These are phyloP conservation scores for Thunnus maccoyii DNA, from an alignment of 2,113 vertebrate genomes.

Conservation along the genomic window DNA sequence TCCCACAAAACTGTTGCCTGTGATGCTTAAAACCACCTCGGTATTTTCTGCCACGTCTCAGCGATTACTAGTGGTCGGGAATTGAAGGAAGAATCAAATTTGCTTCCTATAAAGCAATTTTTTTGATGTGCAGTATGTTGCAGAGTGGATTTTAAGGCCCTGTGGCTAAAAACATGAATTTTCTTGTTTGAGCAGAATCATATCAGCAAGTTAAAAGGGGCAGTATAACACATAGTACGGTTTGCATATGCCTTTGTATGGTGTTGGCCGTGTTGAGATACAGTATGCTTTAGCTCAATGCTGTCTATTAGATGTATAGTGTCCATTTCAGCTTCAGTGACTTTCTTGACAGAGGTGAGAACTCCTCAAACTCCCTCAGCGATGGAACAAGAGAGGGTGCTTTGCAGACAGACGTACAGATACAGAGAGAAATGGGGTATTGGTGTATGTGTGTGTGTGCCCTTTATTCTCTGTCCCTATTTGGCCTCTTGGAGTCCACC, in stretches of 20 bases:
- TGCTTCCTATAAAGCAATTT: constrained; percentile 20
- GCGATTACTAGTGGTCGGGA: constrained; percentile 33
- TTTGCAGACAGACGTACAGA: constrained; percentile 23
- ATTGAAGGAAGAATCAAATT: constrained; percentile 57
- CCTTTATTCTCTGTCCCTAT: constrained; percentile 36
- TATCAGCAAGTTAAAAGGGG: neutral
- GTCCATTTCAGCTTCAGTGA: constrained; percentile 47
- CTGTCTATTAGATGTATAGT: constrained; percentile 27
- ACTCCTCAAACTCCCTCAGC: constrained; percentile 44
- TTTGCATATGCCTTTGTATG: neutral
- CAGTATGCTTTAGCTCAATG: neutral
- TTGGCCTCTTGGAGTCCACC: constrained; percentile 37
- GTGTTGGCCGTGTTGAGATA: neutral
- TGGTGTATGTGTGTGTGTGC: constrained; percentile 16
- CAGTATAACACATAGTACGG: neutral
- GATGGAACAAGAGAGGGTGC: constrained; percentile 20
- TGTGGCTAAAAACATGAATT: constrained; percentile 3
- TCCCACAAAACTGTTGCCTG: constrained; percentile 23
- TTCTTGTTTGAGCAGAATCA: constrained; percentile 35
- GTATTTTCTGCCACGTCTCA: constrained; percentile 33
- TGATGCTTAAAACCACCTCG: constrained; percentile 26
- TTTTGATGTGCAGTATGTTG: constrained; percentile 37
- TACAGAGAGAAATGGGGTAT: constrained; percentile 15
- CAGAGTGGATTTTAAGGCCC: constrained; percentile 8
- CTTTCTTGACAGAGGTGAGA: constrained; percentile 60